These are phyloP conservation scores for Eubucco bourcierii DNA, from an alignment of 2,113 vertebrate genomes.

Conservation along the genomic window DNA sequence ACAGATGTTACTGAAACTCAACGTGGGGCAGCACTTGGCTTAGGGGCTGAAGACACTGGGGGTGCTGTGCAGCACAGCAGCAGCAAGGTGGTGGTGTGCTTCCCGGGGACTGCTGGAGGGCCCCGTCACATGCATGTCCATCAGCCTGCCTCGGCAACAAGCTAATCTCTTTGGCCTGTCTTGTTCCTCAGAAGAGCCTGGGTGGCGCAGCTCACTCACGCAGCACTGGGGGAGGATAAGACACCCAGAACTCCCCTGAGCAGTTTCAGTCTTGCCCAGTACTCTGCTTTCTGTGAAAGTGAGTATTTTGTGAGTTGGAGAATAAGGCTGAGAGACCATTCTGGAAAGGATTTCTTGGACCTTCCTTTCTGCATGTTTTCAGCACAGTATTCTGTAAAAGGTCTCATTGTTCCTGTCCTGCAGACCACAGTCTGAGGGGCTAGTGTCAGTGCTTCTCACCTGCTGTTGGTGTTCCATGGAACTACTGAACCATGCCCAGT, in stretches of 20 bases:
- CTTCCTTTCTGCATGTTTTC: neutral
- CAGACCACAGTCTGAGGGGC: neutral
- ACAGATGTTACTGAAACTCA: neutral
- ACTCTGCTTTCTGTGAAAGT: neutral
- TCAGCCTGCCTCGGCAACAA: neutral
- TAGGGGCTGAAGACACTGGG: neutral
- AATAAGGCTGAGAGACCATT: neutral
- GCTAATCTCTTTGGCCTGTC: neutral
- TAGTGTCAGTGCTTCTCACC: neutral
- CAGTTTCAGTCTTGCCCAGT: neutral
- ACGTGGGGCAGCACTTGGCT: fast-evolving
- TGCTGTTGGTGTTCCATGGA: neutral
- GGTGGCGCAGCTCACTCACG: neutral
- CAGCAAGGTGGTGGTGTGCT: neutral
- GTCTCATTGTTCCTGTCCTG: neutral
- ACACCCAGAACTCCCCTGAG: neutral
- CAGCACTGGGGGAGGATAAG: fast-evolving
- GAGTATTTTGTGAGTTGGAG: neutral
- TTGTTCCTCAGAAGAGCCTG: neutral
- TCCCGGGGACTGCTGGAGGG: neutral
- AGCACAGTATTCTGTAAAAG: neutral
- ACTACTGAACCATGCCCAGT: neutral
- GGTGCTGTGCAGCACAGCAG: fast-evolving
- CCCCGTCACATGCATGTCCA: neutral
- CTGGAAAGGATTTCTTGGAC: neutral